Percentiles rank a stretch among this genome's conserved stretches.
Evolutionary conservation across 2,888 invertebrate genomes (phyloP).

Genomic region (Hemicrepidius hirtus): DNA sequence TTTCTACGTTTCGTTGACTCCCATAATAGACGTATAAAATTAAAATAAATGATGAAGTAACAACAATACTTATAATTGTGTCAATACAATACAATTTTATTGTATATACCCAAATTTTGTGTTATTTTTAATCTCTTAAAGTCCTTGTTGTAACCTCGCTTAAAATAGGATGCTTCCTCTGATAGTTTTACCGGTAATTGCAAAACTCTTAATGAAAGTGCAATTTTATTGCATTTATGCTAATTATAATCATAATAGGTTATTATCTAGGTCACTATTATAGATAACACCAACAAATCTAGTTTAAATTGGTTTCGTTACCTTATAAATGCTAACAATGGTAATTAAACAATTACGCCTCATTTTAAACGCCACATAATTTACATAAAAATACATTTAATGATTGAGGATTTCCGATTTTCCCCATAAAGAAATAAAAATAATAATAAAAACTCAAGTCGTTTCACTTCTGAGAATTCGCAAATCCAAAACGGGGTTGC

Average conservation of each 20-base stretch:
- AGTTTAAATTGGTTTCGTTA: conserved; percentile 56
- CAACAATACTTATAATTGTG: background rate
- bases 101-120: background rate
- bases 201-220: conserved; percentile 47
- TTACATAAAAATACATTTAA: conserved; percentile 29
- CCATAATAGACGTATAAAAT: no score
- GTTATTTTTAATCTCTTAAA: background rate
- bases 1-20: no score
- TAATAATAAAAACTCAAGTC: background rate
- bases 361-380: conserved; percentile 52
- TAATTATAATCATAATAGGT: conserved; percentile 48
- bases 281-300: conserved; percentile 50
- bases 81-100: no score
- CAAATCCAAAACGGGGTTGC: conserved; percentile 13
- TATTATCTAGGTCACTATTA: conserved; percentile 44
- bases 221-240: conserved; percentile 50
- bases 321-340: conserved; percentile 57
- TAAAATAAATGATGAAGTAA: no score
- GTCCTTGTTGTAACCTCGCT: conserved; percentile 9
- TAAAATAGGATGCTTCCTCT: conserved; percentile 6
- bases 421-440: background rate
- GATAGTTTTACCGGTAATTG: conserved; percentile 29
- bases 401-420: background rate
- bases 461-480: background rate
- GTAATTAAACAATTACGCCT: conserved; percentile 58